A percentile compares a stretch with the other conserved stretches of the same genome.
phyloP scores from a whole-genome alignment of 2,888 invertebrate genomes.

The Meandrusa payeni region DNA sequence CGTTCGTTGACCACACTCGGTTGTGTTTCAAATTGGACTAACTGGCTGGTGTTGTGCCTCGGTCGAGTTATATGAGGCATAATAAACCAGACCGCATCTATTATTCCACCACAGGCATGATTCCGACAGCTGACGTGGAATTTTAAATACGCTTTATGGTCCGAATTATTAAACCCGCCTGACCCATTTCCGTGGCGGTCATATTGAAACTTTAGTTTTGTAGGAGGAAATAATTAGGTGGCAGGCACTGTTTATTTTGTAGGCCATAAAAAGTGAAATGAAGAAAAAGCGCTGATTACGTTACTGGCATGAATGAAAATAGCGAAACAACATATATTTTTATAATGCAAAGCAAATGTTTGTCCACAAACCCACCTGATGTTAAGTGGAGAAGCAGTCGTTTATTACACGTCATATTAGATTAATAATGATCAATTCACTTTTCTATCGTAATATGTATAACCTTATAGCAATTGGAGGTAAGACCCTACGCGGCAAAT shows the following conservation, averaged over 20 bases:
- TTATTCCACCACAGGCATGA: slow-evolving; percentile 55
- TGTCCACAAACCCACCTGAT: too few relatives aligned
- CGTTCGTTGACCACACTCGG: slow-evolving; percentile 58
- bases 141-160: slow-evolving; percentile 72
- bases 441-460: too few relatives aligned
- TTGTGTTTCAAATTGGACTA: slow-evolving; percentile 76
- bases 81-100: slow-evolving; percentile 78
- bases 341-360: too few relatives aligned
- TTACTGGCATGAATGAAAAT: too few relatives aligned
- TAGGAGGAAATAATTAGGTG: slow-evolving; percentile 44
- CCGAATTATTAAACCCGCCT: slow-evolving; percentile 52
- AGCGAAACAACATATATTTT: too few relatives aligned
- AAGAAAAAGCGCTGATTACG: too few relatives aligned
- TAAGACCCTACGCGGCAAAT: too few relatives aligned
- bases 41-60: slow-evolving; percentile 50
- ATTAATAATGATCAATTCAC: too few relatives aligned
- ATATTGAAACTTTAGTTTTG: slow-evolving; percentile 47
- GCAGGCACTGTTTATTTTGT: slow-evolving; percentile 16
- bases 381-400: too few relatives aligned
- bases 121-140: slow-evolving; percentile 65
- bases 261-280: background rate
- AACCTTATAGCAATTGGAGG: too few relatives aligned
- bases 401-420: too few relatives aligned
- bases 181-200: slow-evolving; percentile 54
- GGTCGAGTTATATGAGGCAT: slow-evolving; percentile 71